phyloP scores from a whole-genome alignment of 2,888 invertebrate species.

The Rhamnusium bicolor region DNA sequence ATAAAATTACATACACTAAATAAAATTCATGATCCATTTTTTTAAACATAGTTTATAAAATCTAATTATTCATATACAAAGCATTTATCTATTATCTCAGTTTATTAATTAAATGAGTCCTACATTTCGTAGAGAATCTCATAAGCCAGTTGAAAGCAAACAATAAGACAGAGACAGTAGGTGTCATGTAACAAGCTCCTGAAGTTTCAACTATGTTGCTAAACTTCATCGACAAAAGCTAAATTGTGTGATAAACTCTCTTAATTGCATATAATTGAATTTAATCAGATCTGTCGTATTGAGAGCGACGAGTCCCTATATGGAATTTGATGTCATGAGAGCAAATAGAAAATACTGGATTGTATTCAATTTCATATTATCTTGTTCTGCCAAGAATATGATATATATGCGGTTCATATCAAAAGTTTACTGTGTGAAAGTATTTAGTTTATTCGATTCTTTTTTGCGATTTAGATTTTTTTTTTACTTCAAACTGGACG shows the following conservation, averaged over 20 bases:
- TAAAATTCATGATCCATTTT: too few species aligned
- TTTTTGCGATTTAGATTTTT: too few species aligned
- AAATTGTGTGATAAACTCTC: conserved; percentile 20
- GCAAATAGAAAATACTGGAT: background rate
- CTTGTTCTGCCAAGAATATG: background rate
- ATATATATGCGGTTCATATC: background rate
- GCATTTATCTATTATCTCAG: too few species aligned
- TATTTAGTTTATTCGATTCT: background rate
- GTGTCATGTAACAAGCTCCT: conserved; percentile 2
- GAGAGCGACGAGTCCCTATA: background rate
- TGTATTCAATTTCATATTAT: background rate
- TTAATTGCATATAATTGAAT: conserved; percentile 16
- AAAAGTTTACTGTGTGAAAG: conserved; percentile 1
- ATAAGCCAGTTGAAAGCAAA: background rate
- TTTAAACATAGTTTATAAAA: too few species aligned
- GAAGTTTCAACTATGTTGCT: conserved; percentile 7
- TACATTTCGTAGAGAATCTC: background rate
- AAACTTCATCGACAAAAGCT: conserved; percentile 4
- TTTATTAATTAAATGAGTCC: too few species aligned
- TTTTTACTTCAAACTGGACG: too few species aligned
- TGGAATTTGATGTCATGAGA: background rate
- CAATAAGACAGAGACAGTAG: conserved; percentile 1
- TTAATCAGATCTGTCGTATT: background rate
- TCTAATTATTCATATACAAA: too few species aligned
- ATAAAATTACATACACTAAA: too few species aligned